Base-by-base conservation (phyloP, 2,797 vertebrate genomes). In the Girardinus metallicus region DNA sequence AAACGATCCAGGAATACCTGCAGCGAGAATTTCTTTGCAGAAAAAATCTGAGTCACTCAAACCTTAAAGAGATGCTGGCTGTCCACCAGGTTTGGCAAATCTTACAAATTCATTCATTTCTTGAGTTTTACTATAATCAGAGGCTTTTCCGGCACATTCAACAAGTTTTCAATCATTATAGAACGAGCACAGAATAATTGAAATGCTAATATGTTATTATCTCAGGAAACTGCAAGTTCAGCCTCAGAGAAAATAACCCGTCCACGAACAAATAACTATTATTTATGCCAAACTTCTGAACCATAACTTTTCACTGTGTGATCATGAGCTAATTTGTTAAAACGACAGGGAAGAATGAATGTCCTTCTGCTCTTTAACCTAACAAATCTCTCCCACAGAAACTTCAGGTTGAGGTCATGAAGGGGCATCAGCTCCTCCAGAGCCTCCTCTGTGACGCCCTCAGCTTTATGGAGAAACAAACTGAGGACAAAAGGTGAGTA, bases 351-450 rank as follows among this genome's bases (percentile, higher is more conserved):
- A 2, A n/a, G 12, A 29, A 16, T 31, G 16, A 64, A 10, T 75
- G 21, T 75, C 18, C 41, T 15, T 11, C 2, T 62, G 26, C 9
- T 66, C 12, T 62, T 18, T 75, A 70, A 77, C 57, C 79, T 62
- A 36, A 5, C 46, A 36, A 18, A 18, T 76, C 60, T 10, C 76
- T 76, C 87, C 36, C 87, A 74, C 94, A 99, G 98, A 95, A 92
- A 86, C 92, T 97, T 75, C 95, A 96, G 92, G 94, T 95, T 41
- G 96, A 98, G 78, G 90, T 96, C 29, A 92, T 94, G 15, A 83
- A 93, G 73, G 96, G 96, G 85, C 95, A 97, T 71, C 95, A 96
- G 82, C 92, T 96, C 68, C 95, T 98, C 79, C 96, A 96, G 87
- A 88, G 86, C 76, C 94, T 97, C 13, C 86, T 97, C 82, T 92